Evolutionary conservation across 2,113 vertebrate species (phyloP), one percentile per base, ranked within the genome.

Genomic region (Lipophrys pholis): DNA sequence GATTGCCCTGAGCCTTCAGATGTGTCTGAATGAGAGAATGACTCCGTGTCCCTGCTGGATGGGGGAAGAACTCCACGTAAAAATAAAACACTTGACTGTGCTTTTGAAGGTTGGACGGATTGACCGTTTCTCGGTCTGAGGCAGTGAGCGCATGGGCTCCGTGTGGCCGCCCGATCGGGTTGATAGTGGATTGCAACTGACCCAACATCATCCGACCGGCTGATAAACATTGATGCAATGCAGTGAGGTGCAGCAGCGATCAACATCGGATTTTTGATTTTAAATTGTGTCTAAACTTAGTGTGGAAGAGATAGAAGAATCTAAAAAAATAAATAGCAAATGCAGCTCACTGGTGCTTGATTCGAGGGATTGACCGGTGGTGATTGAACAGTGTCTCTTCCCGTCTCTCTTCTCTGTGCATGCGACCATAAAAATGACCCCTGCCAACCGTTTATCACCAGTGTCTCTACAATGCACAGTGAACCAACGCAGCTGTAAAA

Each of bases 1-100:
- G 83, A 86, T 88, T 83, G 73, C 73, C 68, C 75, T 69, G 52
- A 82, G 78, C 74, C 62, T 67, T 82, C 51, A 77, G 61, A 80
- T n/a, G 48, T 70, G 43, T 78, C 63, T 78, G 62, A 83, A 62
- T 60, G 41, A 69, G 75, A 63, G 42, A 80, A 54, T 4, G 8
- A 58, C 58, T 80, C 42, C 50, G 36, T 57, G 54, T 72, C 62
- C 53, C 82, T 76, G 58, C 17, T 76, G 79, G 74, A 69, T n/a
- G 7, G 21, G 46, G 78, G 86, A 63, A 79, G 73, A 73, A 77
- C 5, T 7, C 38, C 41, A 11, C 10, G 17, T 50, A 56, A 54
- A 41, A 30, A 55, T 30, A 69, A 69, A 50, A 64, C n/a, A 45
- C 70, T 35, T 30, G 39, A 46, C 55, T 8, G 10, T 73, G 43